Evolutionary conservation across 2,797 vertebrate genomes (phyloP).

Genomic region (Meriones psammophilus): DNA sequence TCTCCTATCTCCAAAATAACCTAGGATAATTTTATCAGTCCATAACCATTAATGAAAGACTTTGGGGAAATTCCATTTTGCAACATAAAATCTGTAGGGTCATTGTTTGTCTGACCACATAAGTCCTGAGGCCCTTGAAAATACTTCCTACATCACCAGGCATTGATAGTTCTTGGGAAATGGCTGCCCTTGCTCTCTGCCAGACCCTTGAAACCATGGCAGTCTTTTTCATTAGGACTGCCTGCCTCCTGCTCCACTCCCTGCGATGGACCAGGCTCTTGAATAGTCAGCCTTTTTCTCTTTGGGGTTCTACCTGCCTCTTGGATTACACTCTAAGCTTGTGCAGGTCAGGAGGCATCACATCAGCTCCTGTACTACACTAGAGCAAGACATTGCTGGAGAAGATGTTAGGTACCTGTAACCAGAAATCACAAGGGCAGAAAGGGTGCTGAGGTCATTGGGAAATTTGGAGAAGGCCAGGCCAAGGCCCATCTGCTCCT

Average conservation of each 20-base stretch:
- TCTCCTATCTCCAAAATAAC: background rate
- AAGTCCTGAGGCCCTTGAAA: background rate
- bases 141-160: background rate
- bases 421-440: background rate
- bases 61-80: background rate
- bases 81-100: background rate
- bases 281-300: background rate
- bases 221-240: rapidly evolving
- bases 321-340: too few species aligned
- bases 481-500: background rate
- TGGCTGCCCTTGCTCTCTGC: background rate
- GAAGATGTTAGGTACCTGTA: background rate
- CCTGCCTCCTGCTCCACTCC: rapidly evolving
- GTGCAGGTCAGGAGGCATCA: background rate
- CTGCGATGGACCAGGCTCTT: rapidly evolving
- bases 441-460: background rate
- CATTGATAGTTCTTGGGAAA: background rate
- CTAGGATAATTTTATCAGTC: background rate
- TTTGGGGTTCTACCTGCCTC: background rate
- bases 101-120: too few species aligned
- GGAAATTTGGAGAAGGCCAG: background rate
- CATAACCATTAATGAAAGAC: background rate
- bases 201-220: background rate
- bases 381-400: background rate
- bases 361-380: background rate